Evolutionary conservation across 2,888 invertebrate genomes (phyloP).

Genomic region (Exocentrus adspersus): DNA sequence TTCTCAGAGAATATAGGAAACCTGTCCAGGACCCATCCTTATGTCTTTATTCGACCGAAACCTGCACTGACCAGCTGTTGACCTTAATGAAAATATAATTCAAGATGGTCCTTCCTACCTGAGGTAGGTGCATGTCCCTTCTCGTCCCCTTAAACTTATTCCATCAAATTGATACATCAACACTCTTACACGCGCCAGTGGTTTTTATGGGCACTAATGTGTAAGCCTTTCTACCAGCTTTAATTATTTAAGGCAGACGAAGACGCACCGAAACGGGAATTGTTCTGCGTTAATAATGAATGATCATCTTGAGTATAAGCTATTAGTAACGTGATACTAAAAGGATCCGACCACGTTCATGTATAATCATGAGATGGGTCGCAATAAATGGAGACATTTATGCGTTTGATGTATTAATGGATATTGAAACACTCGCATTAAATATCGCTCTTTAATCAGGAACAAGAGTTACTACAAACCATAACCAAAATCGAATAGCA

Average conservation of each 20-base stretch:
- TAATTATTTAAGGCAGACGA: conserved; percentile 16
- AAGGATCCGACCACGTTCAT: not conserved
- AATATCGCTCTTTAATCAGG: too few relatives aligned
- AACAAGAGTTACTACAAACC: too few relatives aligned
- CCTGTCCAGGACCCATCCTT: not conserved
- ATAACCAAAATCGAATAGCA: too few relatives aligned
- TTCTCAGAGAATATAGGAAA: not conserved
- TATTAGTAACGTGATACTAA: conserved; percentile 8
- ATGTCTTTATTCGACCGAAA: not conserved
- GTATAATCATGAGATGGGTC: too few relatives aligned
- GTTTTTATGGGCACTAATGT: conserved; percentile 24
- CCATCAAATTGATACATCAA: conserved; percentile 49
- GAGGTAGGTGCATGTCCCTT: conserved; percentile 7
- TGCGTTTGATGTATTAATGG: too few relatives aligned
- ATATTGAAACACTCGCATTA: too few relatives aligned
- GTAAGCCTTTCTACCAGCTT: conserved; percentile 3
- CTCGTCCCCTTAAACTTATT: conserved; percentile 47
- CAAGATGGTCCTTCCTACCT: conserved; percentile 41
- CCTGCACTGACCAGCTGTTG: conserved; percentile 9
- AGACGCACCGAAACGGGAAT: conserved; percentile 5
- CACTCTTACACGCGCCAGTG: conserved; percentile 32
- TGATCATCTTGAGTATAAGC: conserved; percentile 3
- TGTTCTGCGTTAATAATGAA: conserved; percentile 14
- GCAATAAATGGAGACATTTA: too few relatives aligned
- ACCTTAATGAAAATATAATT: conserved; percentile 43